Base-by-base conservation (phyloP, 2,888 invertebrate species). In the Ashinkailepas kermadecensis region DNA sequence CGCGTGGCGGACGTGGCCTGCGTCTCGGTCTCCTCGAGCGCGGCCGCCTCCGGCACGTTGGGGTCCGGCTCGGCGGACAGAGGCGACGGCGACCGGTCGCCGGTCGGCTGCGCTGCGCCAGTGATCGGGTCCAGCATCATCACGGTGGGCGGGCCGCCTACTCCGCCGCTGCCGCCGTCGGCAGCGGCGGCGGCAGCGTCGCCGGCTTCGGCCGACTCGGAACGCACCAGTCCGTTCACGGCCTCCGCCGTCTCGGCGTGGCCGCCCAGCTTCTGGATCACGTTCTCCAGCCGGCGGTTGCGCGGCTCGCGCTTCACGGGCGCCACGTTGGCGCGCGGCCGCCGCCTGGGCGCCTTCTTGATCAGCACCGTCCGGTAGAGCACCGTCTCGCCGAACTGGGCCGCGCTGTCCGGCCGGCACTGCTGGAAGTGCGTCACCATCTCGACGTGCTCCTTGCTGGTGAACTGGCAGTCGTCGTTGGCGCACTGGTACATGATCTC, bases 401-500 rank as follows among this genome's bases (percentile, higher is more conserved):
- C 54, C 21, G n/a, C n/a, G 9, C 7, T 9, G 6, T 9, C 56
- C 21, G 9, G 10, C 2, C 54, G 56, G 15, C 74, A 74, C 21
- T 74, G 74, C 56, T 74, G 74, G n/a, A 56, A 74, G 56, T 74
- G 74, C 21, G 13, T 1, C 21, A 74, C 56, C 74, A 74, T 74
- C 4, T 18, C 56, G 54, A 0, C 74, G 21, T 74, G 74, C 21
- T 74, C 56, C 21, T 56, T 54, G 54, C 54, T 21, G 10, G 74
- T 56, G 74, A 74, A 74, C 39, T 12, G 15, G 74, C 74, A 74
- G 9, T 18, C 9, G 54, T 56, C 54, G 74, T 74, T 74, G 74
- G 74, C 74, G 74, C 74, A 74, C 74, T 74, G 74, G 56, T 56
- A 74, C 56, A 74, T 54, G 11, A 74, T 54, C 74, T 74, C 74